Base-by-base conservation (phyloP, 1,140 invertebrate species). In the Drosophila ogumai region DNA sequence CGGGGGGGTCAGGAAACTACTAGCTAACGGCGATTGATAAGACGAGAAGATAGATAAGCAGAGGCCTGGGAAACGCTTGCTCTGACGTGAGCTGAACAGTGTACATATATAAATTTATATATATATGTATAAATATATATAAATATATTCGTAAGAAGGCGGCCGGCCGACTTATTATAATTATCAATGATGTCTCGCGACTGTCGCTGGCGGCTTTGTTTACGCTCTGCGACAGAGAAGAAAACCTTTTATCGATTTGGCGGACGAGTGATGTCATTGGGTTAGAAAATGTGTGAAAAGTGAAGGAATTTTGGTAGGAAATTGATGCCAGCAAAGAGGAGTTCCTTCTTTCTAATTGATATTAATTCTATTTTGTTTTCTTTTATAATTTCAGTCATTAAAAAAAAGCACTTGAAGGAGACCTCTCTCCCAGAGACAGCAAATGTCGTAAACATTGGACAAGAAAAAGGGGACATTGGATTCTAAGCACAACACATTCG, bases 231-330 rank as follows among this genome's bases (percentile, higher is more conserved):
- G n/a, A 36, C 32, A 34, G 47, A 67, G 31, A 55, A 79, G 75
- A 73, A 75, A 61, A 82, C 71, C 60, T 71, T 84, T 76, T 82
- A 82, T 82, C 81, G 81, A 82, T 82, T 84, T 36, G 19, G 65
- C 15, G 10, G 13, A 43, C 9, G 22, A 50, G 81, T 82, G 81
- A 84, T 79, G 82, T 84, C 81, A 84, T 68, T 15, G 17, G 15
- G 57, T 22, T 28, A 6, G 47, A 10, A 49, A 49, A 49, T 49
- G 25, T 28, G 8, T 28, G 28, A 6, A 17, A 47, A 7, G 44
- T 7, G 5, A 1, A 6, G 3, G 12, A 13, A 22, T 32, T 9
- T 32, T 32, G 7, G 7, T 32, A 32, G 31, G 6, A 32, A 32
- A 32, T 28, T 28, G 25, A 28, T 28, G 25, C 25, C 25, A 28